Conservation (phyloP, 2,113 vertebrate genomes). For the Microtus oregoni region DNA sequence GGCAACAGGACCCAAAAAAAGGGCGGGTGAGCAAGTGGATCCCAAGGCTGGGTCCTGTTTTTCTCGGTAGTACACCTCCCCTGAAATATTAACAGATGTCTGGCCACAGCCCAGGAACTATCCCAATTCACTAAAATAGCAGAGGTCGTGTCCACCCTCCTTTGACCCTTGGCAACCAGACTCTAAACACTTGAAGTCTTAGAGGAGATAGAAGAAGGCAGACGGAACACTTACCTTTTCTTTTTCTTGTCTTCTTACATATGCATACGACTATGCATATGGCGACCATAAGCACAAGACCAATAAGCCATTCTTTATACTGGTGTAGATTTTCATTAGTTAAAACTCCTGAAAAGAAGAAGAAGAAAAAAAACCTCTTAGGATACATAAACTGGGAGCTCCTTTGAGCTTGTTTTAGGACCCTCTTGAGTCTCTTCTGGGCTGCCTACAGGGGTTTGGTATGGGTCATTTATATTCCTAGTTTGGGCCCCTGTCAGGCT, state of each 20-base stretch:
- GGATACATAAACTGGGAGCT: neutral
- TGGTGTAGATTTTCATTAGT: neutral
- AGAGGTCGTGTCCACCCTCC: neutral
- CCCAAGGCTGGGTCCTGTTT: neutral
- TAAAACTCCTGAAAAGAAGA: slow-evolving; percentile 60
- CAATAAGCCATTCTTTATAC: accelerated
- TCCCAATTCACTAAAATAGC: neutral
- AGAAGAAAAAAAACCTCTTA: slow-evolving; percentile 16
- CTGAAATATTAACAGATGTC: neutral
- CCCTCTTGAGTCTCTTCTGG: neutral
- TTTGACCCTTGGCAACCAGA: neutral
- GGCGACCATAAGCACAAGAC: neutral
- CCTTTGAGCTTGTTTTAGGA: neutral
- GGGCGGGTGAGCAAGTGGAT: neutral
- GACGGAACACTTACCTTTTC: slow-evolving; percentile 45
- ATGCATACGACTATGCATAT: neutral
- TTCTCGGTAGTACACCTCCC: neutral
- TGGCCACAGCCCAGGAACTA: neutral
- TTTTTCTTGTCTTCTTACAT: neutral
- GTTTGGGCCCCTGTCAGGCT: neutral
- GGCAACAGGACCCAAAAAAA: neutral
- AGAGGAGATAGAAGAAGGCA: slow-evolving; percentile 13
- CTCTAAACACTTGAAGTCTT: neutral
- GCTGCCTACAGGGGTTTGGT: neutral
- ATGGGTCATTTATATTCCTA: neutral